These are phyloP conservation scores for Pyralis farinalis DNA, from an alignment of 2,888 invertebrate species.

Conservation along the genomic window DNA sequence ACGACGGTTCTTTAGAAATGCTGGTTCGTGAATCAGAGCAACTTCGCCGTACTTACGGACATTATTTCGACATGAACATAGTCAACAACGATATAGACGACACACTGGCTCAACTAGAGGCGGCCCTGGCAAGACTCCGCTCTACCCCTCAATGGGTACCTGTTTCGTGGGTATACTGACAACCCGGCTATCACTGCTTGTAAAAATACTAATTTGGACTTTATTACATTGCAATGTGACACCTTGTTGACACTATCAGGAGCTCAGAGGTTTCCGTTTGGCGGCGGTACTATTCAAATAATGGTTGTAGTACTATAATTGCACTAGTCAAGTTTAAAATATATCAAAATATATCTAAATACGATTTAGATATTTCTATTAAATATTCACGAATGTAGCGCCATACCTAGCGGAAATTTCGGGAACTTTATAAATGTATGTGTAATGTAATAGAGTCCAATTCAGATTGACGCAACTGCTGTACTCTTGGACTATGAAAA, in stretches of 20 bases:
- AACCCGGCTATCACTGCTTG: conserved; percentile 40
- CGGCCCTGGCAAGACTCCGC: conserved; percentile 94
- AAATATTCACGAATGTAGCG: neutral
- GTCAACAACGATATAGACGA: conserved; percentile 99
- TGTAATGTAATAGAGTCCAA: conserved; percentile 1
- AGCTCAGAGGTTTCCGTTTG: neutral
- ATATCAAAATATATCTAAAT: neutral
- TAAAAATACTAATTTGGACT: conserved; percentile 27
- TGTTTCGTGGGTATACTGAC: conserved; percentile 98
- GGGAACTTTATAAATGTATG: neutral
- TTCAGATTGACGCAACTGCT: neutral
- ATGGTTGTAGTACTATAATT: conserved; percentile 14
- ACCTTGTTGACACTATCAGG: neutral
- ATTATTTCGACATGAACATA: conserved; percentile 98
- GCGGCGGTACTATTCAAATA: neutral
- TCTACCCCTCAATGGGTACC: conserved; percentile 98
- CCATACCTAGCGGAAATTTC: neutral
- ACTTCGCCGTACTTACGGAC: conserved; percentile 97
- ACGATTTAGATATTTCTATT: neutral
- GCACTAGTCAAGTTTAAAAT: conserved; percentile 13
- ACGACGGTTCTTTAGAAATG: conserved; percentile 98
- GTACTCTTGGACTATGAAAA: conserved; percentile 2
- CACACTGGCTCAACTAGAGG: conserved; percentile 95
- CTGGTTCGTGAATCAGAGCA: conserved; percentile 98
- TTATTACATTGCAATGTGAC: conserved; percentile 14